phyloP scores from a whole-genome alignment of 2,113 vertebrate genomes.

The Cebidichthys violaceus region DNA sequence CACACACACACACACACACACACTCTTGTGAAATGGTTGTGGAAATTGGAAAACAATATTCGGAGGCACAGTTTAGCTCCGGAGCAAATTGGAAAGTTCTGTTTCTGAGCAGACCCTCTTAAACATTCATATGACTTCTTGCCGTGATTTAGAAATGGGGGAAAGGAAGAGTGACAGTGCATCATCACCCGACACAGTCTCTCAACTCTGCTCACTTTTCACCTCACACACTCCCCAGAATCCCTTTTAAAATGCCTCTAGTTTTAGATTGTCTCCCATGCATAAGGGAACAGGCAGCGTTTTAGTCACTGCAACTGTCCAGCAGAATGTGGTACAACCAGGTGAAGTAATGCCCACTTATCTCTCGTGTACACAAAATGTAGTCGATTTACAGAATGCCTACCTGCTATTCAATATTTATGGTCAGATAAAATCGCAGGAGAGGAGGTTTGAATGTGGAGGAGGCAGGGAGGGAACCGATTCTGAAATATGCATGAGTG shows the following conservation, averaged over 20 bases:
- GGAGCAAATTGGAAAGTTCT: slow-evolving; percentile 77
- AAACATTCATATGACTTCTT: slow-evolving; percentile 75
- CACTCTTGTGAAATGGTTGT: slow-evolving; percentile 42
- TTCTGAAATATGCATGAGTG: slow-evolving; percentile 70
- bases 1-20: background rate
- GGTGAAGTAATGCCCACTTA: slow-evolving; percentile 69
- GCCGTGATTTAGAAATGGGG: slow-evolving; percentile 20
- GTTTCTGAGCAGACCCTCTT: slow-evolving; percentile 57
- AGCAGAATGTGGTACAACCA: slow-evolving; percentile 50
- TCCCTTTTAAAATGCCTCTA: slow-evolving; percentile 32
- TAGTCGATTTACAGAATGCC: slow-evolving; percentile 67
- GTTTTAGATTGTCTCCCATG: slow-evolving; percentile 48
- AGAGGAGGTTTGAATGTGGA: slow-evolving; percentile 45
- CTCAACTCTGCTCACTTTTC: slow-evolving; percentile 42
- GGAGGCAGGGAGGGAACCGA: slow-evolving; percentile 18
- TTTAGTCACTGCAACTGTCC: slow-evolving; percentile 59
- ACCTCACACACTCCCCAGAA: slow-evolving; percentile 37
- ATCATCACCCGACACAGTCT: slow-evolving; percentile 28
- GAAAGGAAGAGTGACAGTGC: slow-evolving; percentile 34
- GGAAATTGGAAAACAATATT: slow-evolving; percentile 50
- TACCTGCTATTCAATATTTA: slow-evolving; percentile 75
- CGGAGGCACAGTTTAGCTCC: slow-evolving; percentile 36
- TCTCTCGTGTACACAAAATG: slow-evolving; percentile 71
- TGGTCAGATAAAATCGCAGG: slow-evolving; percentile 63
- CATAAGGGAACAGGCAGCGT: slow-evolving; percentile 48